Evolutionary conservation across 2,113 vertebrate species (phyloP).

Genomic region (Osmerus mordax): DNA sequence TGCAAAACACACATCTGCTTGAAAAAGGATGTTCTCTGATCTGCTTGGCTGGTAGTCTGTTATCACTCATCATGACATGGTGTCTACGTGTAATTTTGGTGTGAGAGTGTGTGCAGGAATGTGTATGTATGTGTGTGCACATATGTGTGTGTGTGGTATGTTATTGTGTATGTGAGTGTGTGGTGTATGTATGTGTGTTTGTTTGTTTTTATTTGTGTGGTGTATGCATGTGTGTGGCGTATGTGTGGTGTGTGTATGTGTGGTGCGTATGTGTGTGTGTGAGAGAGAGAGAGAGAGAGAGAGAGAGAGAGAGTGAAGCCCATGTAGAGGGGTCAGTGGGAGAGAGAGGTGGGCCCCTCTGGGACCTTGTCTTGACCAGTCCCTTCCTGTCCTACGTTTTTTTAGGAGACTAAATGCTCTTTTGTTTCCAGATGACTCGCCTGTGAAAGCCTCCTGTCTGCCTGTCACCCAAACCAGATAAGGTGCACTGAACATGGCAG

Average conservation of each 20-base stretch:
- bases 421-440: conserved; percentile 60
- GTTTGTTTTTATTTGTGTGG: background rate
- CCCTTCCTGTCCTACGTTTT: background rate
- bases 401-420: conserved; percentile 18
- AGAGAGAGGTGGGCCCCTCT: background rate
- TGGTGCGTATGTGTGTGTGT: background rate
- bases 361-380: conserved; percentile 10
- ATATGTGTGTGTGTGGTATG: background rate
- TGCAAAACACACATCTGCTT: too few species aligned
- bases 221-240: background rate
- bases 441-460: conserved; percentile 28
- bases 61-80: too few species aligned
- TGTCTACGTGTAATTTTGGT: background rate
- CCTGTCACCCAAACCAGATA: conserved; percentile 32
- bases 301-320: background rate
- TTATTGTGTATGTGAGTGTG: background rate
- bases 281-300: background rate
- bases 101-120: background rate
- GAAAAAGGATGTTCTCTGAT: too few species aligned
- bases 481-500: conserved; percentile 22
- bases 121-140: background rate
- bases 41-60: too few species aligned
- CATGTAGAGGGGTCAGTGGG: conserved; percentile 1
- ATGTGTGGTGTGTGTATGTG: background rate
- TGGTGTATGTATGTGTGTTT: too few species aligned